phyloP scores from a whole-genome alignment of 2,888 invertebrate genomes.

The Cinara cedri region DNA sequence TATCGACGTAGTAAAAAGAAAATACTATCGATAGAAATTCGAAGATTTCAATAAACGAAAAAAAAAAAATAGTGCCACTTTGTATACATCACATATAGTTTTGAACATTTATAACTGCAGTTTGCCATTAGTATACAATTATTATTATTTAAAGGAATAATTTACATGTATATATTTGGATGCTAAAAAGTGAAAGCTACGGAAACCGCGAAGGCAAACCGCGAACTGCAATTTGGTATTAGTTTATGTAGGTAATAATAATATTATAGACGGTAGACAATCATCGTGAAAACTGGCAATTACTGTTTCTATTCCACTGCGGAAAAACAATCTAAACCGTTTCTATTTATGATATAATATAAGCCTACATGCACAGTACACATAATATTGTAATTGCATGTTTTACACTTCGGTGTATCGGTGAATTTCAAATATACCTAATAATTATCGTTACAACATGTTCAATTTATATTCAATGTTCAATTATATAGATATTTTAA shows the following conservation, averaged over 20 bases:
- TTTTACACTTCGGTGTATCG: too few relatives aligned
- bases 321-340: not conserved
- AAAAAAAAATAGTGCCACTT: not conserved
- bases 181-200: slow-evolving; percentile 22
- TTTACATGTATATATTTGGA: not conserved
- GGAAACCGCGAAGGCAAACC: not conserved
- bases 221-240: not conserved
- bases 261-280: not conserved
- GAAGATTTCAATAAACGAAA: slow-evolving; percentile 13
- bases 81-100: not conserved
- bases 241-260: not conserved
- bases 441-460: too few relatives aligned
- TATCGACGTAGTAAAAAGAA: not conserved
- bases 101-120: not conserved
- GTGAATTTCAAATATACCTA: too few relatives aligned
- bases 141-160: slow-evolving; percentile 10
- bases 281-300: not conserved
- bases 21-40: not conserved
- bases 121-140: slow-evolving; percentile 1
- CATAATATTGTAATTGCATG: too few relatives aligned
- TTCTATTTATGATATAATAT: too few relatives aligned
- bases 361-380: too few relatives aligned
- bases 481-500: too few relatives aligned
- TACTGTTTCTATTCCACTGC: not conserved
- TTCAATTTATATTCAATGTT: too few relatives aligned